phyloP scores from a whole-genome alignment of 2,888 invertebrate genomes.

The Andrena bicolor region DNA sequence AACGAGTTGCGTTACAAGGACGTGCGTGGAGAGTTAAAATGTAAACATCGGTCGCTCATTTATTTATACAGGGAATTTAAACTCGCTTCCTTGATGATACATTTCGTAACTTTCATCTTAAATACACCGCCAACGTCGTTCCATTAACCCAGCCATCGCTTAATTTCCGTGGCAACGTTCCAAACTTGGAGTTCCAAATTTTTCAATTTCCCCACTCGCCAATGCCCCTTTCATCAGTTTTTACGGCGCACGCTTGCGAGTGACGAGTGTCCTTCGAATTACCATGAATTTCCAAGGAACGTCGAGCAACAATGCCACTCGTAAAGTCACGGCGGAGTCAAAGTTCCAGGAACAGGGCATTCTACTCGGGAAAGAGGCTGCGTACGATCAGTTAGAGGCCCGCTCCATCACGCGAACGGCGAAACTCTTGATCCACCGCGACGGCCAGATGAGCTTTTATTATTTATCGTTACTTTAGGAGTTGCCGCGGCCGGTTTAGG shows the following conservation, averaged over 20 bases:
- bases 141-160: too few relatives aligned
- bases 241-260: background rate
- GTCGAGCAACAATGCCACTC: slow-evolving; percentile 10
- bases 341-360: slow-evolving; percentile 20
- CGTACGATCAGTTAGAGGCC: slow-evolving; percentile 15
- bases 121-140: too few relatives aligned
- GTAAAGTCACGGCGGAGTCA: slow-evolving; percentile 5
- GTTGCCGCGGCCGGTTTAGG: slow-evolving; percentile 61
- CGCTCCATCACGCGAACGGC: slow-evolving; percentile 32
- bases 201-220: background rate
- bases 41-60: background rate
- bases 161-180: background rate
- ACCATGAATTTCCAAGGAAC: slow-evolving; percentile 29
- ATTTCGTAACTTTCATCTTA: background rate
- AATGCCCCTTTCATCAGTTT: background rate
- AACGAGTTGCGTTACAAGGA: background rate
- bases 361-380: background rate
- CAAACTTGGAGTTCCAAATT: background rate
- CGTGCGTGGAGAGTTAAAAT: background rate
- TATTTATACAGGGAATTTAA: background rate
- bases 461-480: slow-evolving; percentile 72
- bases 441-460: slow-evolving; percentile 67
- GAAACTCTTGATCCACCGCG: slow-evolving; percentile 62
- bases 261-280: slow-evolving; percentile 18
- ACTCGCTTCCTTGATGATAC: background rate